Percentiles rank a stretch among this genome's conserved stretches.
Conservation (phyloP, 2,113 vertebrate species). For the Sturnus vulgaris region DNA sequence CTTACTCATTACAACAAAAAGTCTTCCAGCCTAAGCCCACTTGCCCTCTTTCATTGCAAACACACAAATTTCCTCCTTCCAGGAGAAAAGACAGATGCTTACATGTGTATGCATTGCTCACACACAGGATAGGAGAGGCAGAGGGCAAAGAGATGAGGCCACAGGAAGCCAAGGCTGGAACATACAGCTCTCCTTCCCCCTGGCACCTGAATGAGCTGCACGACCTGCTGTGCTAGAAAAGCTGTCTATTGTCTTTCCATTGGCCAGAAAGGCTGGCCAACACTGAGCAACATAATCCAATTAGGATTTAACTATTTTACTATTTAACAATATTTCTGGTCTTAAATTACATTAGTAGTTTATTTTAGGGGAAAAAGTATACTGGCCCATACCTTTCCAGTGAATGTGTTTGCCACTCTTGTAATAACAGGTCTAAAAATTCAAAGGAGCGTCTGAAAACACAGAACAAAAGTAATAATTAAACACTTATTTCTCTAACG, state of each 20-base stretch:
- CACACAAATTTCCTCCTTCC: neutral
- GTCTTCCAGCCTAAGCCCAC: neutral
- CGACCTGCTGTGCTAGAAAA: neutral
- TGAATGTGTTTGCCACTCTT: conserved; percentile 88
- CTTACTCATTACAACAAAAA: neutral
- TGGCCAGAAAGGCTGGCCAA: neutral
- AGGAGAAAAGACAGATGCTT: neutral
- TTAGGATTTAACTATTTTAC: neutral
- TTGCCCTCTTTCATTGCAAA: accelerated
- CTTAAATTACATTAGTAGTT: neutral
- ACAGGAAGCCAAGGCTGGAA: neutral
- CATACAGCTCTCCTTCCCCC: neutral
- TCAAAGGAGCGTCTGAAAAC: conserved; percentile 86
- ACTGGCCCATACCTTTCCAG: conserved; percentile 84
- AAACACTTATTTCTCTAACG: neutral
- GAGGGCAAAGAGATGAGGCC: neutral
- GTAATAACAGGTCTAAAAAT: conserved; percentile 88
- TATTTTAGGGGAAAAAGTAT: neutral
- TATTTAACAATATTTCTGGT: neutral
- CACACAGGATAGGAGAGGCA: accelerated
- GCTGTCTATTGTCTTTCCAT: neutral
- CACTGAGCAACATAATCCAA: neutral
- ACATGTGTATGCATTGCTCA: neutral
- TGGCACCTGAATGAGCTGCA: neutral
- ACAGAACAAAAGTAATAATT: neutral